These are phyloP conservation scores for Xiphophorus birchmanni DNA, from an alignment of 2,797 vertebrate genomes.

Conservation along the genomic window DNA sequence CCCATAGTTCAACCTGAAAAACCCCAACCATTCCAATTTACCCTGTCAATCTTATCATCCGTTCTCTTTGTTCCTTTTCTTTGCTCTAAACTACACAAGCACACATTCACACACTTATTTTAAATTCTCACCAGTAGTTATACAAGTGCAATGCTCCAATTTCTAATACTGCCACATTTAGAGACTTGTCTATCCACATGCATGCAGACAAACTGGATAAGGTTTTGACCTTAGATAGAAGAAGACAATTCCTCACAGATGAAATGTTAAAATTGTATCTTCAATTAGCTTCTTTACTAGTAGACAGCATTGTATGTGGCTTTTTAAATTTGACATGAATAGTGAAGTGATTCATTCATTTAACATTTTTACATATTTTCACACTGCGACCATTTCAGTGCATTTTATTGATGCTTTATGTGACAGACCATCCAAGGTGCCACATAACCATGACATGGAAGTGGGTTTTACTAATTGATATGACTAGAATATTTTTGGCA, in stretches of 20 bases:
- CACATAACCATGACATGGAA: neutral
- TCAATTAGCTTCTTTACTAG: slow-evolving; percentile 20
- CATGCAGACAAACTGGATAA: slow-evolving; percentile 47
- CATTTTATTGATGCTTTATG: neutral
- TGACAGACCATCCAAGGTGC: neutral
- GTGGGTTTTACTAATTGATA: too few species aligned
- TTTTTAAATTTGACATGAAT: slow-evolving; percentile 38
- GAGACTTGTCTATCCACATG: neutral
- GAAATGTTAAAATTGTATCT: slow-evolving; percentile 5
- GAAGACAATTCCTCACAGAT: slow-evolving; percentile 36
- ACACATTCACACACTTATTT: slow-evolving; percentile 37
- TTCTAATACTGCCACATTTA: slow-evolving; percentile 43
- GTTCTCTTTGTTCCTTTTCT: slow-evolving; percentile 30
- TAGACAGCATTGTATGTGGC: slow-evolving; percentile 5
- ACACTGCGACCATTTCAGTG: neutral
- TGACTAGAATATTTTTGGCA: neutral
- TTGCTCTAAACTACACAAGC: slow-evolving; percentile 21
- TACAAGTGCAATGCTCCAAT: slow-evolving; percentile 45
- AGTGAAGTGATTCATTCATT: neutral
- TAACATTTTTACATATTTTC: neutral
- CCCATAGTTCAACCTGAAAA: slow-evolving; percentile 57
- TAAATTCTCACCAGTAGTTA: slow-evolving; percentile 60
- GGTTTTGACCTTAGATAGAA: slow-evolving; percentile 51
- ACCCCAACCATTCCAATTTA: slow-evolving; percentile 68
- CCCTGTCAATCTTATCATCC: slow-evolving; percentile 66